Conservation (phyloP, 2,113 vertebrate species). For the Eublepharis macularius region DNA sequence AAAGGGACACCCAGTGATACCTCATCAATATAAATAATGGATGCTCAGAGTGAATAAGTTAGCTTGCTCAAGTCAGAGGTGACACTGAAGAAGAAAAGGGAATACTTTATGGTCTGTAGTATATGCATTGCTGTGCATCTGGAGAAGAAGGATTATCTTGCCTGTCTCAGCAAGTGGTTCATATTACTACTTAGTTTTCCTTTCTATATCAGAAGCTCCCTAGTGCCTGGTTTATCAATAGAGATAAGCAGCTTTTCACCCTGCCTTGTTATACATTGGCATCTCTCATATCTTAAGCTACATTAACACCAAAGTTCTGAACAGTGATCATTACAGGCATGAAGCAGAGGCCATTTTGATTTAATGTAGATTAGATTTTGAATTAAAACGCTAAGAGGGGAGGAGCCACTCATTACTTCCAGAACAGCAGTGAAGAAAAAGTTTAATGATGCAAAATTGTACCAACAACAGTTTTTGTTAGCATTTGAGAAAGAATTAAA, state of each 20-base stretch:
- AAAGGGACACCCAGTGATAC: conserved; percentile 63
- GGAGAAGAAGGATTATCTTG: background rate
- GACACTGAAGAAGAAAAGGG: conserved; percentile 41
- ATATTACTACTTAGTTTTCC: background rate
- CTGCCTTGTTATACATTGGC: background rate
- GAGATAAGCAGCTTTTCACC: background rate
- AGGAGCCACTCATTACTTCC: background rate
- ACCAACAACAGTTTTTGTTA: background rate
- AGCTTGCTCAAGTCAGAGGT: conserved; percentile 56
- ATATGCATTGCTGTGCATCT: conserved; percentile 42
- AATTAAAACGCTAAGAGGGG: background rate
- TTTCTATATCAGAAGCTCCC: background rate
- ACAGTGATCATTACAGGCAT: background rate
- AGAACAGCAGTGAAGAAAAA: background rate
- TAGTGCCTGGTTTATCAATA: background rate
- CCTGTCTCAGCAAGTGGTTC: background rate
- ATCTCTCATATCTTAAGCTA: background rate
- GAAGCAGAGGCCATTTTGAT: background rate
- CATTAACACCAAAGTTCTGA: background rate
- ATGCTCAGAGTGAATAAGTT: conserved; percentile 64
- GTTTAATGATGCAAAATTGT: background rate
- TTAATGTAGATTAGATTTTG: background rate
- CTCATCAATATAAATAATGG: conserved; percentile 67
- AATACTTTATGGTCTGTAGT: conserved; percentile 48
- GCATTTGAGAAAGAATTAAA: background rate